These are phyloP conservation scores for Echinometra lucunter DNA, from an alignment of 53 echinoderm and acorn worm species.

Conservation along the genomic window DNA sequence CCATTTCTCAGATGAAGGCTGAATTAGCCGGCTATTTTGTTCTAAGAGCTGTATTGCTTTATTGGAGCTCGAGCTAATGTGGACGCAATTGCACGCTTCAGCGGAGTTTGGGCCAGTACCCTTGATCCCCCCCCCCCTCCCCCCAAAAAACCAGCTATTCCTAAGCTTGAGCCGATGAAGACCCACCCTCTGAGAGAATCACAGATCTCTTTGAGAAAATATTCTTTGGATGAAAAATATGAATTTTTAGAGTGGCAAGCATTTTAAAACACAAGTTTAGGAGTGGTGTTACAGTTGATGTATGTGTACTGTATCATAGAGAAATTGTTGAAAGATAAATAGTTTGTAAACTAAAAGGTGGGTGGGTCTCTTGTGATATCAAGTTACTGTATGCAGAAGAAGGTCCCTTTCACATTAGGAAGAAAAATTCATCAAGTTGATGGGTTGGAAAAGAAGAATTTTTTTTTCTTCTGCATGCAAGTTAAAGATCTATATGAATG, in stretches of 20 bases:
- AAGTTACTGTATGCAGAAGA: background rate
- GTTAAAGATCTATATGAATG: background rate
- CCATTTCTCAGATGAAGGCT: too few species aligned
- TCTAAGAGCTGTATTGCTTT: too few species aligned
- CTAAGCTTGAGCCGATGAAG: too few species aligned
- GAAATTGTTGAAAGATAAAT: background rate
- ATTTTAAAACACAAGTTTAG: background rate
- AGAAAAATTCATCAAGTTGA: background rate
- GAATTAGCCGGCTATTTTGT: too few species aligned
- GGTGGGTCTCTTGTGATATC: background rate
- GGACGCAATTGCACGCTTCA: too few species aligned
- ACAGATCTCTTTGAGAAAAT: background rate
- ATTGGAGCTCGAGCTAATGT: too few species aligned
- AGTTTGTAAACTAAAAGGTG: background rate
- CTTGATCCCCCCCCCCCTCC: too few species aligned
- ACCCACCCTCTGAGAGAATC: background rate
- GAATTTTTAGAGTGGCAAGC: background rate
- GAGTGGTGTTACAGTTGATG: background rate
- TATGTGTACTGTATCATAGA: background rate
- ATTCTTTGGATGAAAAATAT: background rate
- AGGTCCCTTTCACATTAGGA: background rate
- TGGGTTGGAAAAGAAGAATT: too few species aligned
- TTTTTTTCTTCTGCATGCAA: too few species aligned
- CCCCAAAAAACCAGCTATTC: too few species aligned
- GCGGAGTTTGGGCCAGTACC: too few species aligned